Base-by-base conservation (phyloP, 2,113 vertebrate species). In the Pteropus alecto region DNA sequence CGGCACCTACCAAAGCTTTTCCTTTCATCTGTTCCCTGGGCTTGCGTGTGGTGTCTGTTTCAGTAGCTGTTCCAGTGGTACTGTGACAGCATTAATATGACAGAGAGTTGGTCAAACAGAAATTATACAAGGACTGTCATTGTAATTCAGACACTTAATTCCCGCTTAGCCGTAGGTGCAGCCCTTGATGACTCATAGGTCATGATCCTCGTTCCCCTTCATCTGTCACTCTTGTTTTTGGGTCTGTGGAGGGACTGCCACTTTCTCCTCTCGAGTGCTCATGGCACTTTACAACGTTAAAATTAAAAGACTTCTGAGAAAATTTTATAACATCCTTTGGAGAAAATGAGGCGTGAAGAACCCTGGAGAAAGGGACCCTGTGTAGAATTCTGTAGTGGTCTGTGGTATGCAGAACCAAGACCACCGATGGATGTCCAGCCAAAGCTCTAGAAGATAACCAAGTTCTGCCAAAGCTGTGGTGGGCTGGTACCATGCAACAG, bases 141-240 rank as follows among this genome's bases (percentile, higher is more conserved):
- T 97, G 82, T 93, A 91, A 98, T 97, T 95, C 96, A 97, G 94
- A 97, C 96, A 74, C 51, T 95, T 90, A 35, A 65, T 93, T 91
- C 81, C 38, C 86, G 48, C 77, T 81, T 58, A 83, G 76, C 30
- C 71, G 21, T n/a, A 68, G 86, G 85, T 46, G 56, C 85, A 74
- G 78, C 67, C 63, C 38, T 74, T 60, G 89, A 78, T 97, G 96
- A 96, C 81, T 97, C 97, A 96, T 68, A 71, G 90, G 68, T 86
- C 38, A 5, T 11, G 38, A 54, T 74, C 63, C 73, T 56, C 65
- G n/a, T 82, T 93, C 87, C 61, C 87, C 77, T 94, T 96, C 90
- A 63, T 51, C 14, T 0, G 6, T 83, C 90, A 68, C 30, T 83
- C 56, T 46, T 63, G 26, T 65, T 60, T 95, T 54, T 70, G 71